Base-by-base conservation (phyloP, 2,888 invertebrate genomes). In the Drosophila anomelani region DNA sequence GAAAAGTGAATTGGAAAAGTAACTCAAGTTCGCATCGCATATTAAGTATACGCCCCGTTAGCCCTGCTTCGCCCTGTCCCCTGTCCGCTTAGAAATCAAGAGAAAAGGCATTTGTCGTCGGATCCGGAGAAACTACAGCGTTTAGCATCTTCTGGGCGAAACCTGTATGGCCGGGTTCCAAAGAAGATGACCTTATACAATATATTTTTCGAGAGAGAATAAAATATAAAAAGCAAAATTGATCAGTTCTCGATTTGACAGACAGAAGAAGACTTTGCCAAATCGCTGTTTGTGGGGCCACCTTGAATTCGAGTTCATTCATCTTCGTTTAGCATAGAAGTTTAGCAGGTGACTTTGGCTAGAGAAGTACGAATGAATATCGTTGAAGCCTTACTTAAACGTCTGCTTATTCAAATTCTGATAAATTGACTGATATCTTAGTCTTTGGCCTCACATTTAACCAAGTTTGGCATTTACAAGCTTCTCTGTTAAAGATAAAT, bases 31-130 rank as follows among this genome's bases (percentile, higher is more conserved):
- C 13, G 36, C 29, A 56, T 46, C 15, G 36, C 20, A 58, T 38
- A 72, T 81, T 44, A 60, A 38, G 85, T 61, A 87, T 83, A 85
- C 87, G 83, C 77, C 57, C 36, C 36, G 84, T 77, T 49, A 7
- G 29, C 29, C 47, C 46, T 46, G 69, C 51, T 10, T 3, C 12
- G 4, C 34, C 4, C 34, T 34, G 12, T 10, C 34, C 34, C 12
- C 13, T 29, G 9, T 6, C n/a, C 15, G 51, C 51, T 23, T 29
- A 47, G 17, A 53, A 53, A 53, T 23, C 51, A 36, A 56, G 57
- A 44, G 34, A 26, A 56, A 36, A 38, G 38, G 9, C 55, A n/a
- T 10, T 23, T 34, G 20, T 10, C 15, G 20, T 10, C 15, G 51
- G 20, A 43, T 29, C 26, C 41, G 51, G 70, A 15, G 69, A 69